These are phyloP conservation scores for Penaeus japonicus DNA, from an alignment of 1,140 invertebrate genomes.

Conservation along the genomic window DNA sequence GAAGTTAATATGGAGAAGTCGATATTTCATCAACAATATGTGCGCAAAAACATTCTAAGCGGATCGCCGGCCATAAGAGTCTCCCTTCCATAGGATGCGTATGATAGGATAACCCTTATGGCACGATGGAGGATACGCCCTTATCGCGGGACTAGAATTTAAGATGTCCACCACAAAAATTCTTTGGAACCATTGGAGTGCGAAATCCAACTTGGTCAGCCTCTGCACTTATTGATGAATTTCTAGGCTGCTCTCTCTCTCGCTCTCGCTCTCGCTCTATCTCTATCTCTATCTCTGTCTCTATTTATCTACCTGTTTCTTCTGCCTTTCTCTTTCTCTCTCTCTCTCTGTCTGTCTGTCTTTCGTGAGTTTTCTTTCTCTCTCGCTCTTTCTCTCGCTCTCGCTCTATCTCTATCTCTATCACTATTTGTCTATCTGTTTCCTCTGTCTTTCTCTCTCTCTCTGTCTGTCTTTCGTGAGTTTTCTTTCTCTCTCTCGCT, in stretches of 20 bases:
- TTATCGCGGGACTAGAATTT: background rate
- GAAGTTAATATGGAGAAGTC: conserved; percentile 14
- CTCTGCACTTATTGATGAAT: conserved; percentile 14
- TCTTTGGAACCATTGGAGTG: background rate
- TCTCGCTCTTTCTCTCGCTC: too few relatives aligned
- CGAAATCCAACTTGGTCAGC: conserved; percentile 10
- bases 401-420: too few relatives aligned
- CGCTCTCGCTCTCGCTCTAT: background rate
- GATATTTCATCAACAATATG: conserved; percentile 3
- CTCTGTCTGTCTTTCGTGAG: too few relatives aligned
- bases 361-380: too few relatives aligned
- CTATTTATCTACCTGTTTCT: too few relatives aligned
- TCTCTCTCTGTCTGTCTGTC: too few relatives aligned
- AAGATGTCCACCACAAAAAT: conserved; percentile 14
- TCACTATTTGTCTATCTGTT: too few relatives aligned
- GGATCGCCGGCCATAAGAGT: background rate
- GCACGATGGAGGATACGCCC: background rate
- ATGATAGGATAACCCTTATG: background rate
- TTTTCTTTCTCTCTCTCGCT: too few relatives aligned
- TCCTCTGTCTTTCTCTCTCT: too few relatives aligned
- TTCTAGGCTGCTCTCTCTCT: background rate
- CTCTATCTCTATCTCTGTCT: background rate
- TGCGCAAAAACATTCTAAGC: background rate
- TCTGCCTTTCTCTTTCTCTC: too few relatives aligned
- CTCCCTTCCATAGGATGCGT: background rate